Percentiles rank a stretch among this genome's conserved stretches.
Evolutionary conservation across 2,888 invertebrate genomes (phyloP).

Genomic region (Sinopyrophorus schimmeli): DNA sequence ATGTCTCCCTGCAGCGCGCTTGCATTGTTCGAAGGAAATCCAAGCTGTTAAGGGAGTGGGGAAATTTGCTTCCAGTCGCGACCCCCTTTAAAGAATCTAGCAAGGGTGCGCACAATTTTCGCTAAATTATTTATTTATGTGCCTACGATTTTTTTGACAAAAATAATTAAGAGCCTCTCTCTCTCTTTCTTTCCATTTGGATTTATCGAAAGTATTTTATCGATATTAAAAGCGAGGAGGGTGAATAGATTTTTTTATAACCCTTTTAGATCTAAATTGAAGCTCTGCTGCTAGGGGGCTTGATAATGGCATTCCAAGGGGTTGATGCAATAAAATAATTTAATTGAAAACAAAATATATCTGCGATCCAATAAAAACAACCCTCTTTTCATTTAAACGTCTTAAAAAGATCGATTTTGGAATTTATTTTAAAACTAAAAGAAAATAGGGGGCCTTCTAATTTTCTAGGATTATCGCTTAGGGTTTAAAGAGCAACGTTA

Average conservation of each 20-base stretch:
- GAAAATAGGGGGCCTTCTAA: too few species aligned
- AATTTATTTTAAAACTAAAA: too few species aligned
- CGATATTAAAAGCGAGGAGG: too few species aligned
- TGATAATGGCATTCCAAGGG: conserved; percentile 54
- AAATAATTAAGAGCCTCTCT: too few species aligned
- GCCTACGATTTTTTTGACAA: too few species aligned
- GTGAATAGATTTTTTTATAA: too few species aligned
- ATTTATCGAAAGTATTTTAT: too few species aligned
- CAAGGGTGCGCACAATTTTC: conserved; percentile 45
- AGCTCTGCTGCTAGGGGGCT: conserved; percentile 40
- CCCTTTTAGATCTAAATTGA: too few species aligned
- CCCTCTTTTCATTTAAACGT: conserved; percentile 42
- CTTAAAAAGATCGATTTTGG: conserved; percentile 8
- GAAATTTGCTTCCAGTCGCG: conserved; percentile 41
- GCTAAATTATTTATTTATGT: too few species aligned
- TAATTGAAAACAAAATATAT: conserved; percentile 56
- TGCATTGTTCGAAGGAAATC: conserved; percentile 43
- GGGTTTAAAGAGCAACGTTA: too few species aligned
- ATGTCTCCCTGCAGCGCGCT: conserved; percentile 43
- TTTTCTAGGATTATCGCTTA: too few species aligned
- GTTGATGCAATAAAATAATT: conserved; percentile 53
- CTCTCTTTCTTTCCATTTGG: too few species aligned
- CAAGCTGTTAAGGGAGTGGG: conserved; percentile 35
- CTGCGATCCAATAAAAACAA: conserved; percentile 45
- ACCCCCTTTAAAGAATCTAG: conserved; percentile 45